Evolutionary conservation across 2,888 invertebrate species (phyloP).

Genomic region (Mantis religiosa): DNA sequence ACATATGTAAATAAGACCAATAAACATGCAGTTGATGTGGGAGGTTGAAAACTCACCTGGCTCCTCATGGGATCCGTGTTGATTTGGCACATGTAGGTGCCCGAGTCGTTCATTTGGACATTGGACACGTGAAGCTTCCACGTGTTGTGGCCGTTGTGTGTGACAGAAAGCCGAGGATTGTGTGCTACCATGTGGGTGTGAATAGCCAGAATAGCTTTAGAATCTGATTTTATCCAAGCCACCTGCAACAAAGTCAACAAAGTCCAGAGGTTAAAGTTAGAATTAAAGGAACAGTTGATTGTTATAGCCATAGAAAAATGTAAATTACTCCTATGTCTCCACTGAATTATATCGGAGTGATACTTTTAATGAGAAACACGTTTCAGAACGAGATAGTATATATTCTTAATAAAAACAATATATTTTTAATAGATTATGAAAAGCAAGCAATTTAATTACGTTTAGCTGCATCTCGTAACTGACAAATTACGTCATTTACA

Average conservation of each 20-base stretch:
- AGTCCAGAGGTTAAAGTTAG: neutral
- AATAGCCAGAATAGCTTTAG: conserved; percentile 83
- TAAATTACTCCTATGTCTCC: too few species aligned
- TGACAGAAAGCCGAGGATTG: conserved; percentile 79
- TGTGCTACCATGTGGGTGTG: conserved; percentile 86
- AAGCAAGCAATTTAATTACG: too few species aligned
- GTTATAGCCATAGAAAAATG: too few species aligned
- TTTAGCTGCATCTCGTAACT: too few species aligned
- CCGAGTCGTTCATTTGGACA: conserved; percentile 86
- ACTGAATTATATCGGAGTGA: too few species aligned
- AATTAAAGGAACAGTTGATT: neutral
- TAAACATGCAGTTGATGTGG: too few species aligned
- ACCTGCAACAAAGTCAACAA: conserved; percentile 53
- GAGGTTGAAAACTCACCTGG: conserved; percentile 56
- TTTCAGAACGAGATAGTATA: too few species aligned
- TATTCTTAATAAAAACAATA: too few species aligned
- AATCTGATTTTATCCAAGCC: conserved; percentile 89
- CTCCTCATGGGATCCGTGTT: conserved; percentile 88
- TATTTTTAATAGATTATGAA: too few species aligned
- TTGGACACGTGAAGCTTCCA: conserved; percentile 89
- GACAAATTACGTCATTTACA: too few species aligned
- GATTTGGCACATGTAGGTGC: conserved; percentile 92
- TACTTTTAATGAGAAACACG: too few species aligned
- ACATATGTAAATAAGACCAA: too few species aligned
- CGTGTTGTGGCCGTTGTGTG: conserved; percentile 89